These are phyloP conservation scores for Cenopis cana DNA, from an alignment of 2,888 invertebrate genomes.

Conservation along the genomic window DNA sequence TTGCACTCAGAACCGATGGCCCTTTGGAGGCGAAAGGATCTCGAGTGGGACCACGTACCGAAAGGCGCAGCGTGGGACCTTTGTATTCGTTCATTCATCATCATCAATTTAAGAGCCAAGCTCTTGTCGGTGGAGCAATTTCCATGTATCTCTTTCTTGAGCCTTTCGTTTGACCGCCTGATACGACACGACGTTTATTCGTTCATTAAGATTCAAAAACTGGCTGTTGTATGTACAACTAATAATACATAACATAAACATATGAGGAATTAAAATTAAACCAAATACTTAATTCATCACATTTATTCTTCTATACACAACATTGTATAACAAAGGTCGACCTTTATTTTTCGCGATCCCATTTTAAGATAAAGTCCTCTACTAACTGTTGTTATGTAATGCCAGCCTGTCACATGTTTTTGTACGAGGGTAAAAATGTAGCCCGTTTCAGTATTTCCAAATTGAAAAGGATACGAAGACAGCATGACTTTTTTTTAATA, in stretches of 20 bases:
- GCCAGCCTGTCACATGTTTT: slow-evolving; percentile 28
- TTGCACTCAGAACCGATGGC: too few relatives aligned
- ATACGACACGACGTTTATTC: too few relatives aligned
- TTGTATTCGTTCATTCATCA: too few relatives aligned
- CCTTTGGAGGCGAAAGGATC: too few relatives aligned
- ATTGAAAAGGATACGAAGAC: slow-evolving; percentile 1
- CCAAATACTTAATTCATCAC: background rate
- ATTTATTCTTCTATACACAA: slow-evolving; percentile 1
- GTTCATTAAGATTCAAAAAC: too few relatives aligned
- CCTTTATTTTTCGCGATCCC: slow-evolving; percentile 35
- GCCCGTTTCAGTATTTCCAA: background rate
- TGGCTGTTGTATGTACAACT: too few relatives aligned
- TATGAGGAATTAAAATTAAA: background rate
- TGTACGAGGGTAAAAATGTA: slow-evolving; percentile 19
- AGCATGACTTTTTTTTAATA: background rate
- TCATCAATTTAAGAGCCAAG: too few relatives aligned
- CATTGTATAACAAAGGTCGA: slow-evolving; percentile 20
- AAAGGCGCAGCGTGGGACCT: too few relatives aligned
- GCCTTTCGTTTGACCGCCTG: too few relatives aligned
- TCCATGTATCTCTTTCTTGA: too few relatives aligned
- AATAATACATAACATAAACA: background rate
- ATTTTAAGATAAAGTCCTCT: slow-evolving; percentile 39
- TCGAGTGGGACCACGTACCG: too few relatives aligned
- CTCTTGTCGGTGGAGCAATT: too few relatives aligned
- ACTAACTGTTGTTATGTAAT: slow-evolving; percentile 37